These are phyloP conservation scores for Antedon mediterranea DNA, from an alignment of 53 echinoderm and acorn worm genomes.

Conservation along the genomic window DNA sequence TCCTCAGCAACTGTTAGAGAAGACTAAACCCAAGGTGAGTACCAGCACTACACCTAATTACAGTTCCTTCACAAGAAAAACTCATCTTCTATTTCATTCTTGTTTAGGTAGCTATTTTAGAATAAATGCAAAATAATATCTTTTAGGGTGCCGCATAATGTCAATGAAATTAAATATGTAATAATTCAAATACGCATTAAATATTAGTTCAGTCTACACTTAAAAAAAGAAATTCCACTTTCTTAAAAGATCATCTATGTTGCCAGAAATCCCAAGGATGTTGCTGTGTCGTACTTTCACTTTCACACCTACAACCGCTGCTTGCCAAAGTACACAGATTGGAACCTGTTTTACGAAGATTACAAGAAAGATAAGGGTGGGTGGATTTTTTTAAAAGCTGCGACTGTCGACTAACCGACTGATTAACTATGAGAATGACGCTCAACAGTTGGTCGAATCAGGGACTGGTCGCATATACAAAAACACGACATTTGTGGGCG, in stretches of 20 bases:
- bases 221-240: background rate
- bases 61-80: too few species aligned
- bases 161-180: background rate
- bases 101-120: background rate
- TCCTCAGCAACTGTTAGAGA: constrained; percentile 37
- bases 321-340: constrained; percentile 29
- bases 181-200: background rate
- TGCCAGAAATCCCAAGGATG: constrained; percentile 41
- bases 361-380: constrained; percentile 27
- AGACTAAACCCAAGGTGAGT: constrained; percentile 24
- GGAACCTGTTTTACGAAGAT: constrained; percentile 26
- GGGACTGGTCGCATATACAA: too few species aligned
- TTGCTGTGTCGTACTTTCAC: constrained; percentile 40
- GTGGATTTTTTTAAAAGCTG: too few species aligned
- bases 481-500: too few species aligned
- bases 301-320: constrained; percentile 20
- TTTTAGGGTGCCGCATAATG: too few species aligned
- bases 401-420: too few species aligned
- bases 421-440: too few species aligned
- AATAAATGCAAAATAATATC: too few species aligned
- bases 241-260: constrained; percentile 23
- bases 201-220: background rate
- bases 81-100: too few species aligned
- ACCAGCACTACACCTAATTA: too few species aligned
- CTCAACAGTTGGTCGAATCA: too few species aligned